These are phyloP conservation scores for Bembecia ichneumoniformis DNA, from an alignment of 2,888 invertebrate species.

Conservation along the genomic window DNA sequence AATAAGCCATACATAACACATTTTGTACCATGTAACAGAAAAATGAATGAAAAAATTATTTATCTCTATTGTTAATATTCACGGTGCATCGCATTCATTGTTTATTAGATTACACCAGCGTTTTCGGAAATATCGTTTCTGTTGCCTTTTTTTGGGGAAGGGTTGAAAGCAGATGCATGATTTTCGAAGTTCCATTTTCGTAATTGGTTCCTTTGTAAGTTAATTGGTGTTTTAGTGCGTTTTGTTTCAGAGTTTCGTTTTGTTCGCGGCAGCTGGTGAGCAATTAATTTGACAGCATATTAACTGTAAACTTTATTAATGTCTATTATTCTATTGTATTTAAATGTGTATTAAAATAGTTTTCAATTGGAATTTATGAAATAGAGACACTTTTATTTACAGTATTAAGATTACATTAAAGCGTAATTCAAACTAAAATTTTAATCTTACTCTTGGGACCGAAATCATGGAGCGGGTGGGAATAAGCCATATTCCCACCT, in stretches of 20 bases:
- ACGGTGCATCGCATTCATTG: conserved; percentile 22
- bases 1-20: no score
- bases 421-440: no score
- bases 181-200: conserved; percentile 39
- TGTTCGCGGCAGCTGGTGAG: conserved; percentile 26
- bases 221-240: conserved; percentile 41
- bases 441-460: no score
- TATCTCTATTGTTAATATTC: conserved; percentile 24
- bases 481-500: no score
- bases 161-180: conserved; percentile 61
- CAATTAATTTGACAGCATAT: conserved; percentile 19
- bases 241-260: conserved; percentile 13
- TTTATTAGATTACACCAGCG: conserved; percentile 45
- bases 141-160: conserved; percentile 22
- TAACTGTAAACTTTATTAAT: background rate
- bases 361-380: no score
- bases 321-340: background rate
- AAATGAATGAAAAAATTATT: conserved; percentile 16
- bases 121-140: conserved; percentile 23
- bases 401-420: no score
- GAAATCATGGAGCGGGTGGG: no score
- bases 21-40: no score
- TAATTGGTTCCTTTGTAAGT: conserved; percentile 37
- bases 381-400: no score
- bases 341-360: no score